phyloP scores from a whole-genome alignment of 35 echinoderm and acorn worm species.

The Ophiothrix spiculata region DNA sequence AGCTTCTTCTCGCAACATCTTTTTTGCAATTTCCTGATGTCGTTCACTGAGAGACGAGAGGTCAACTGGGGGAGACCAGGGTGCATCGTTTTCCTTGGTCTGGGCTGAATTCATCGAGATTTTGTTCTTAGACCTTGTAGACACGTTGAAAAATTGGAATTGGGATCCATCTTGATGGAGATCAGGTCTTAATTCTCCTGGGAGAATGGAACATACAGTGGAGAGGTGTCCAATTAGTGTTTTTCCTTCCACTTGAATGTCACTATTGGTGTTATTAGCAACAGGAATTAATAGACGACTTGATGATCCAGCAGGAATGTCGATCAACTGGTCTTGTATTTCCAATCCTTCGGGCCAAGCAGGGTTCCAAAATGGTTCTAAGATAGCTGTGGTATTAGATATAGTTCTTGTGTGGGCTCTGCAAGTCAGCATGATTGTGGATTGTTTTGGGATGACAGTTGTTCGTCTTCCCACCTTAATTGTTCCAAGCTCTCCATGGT shows the following conservation, averaged over 20 bases:
- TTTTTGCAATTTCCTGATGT: conserved; percentile 18
- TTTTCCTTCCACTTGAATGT: conserved; percentile 11
- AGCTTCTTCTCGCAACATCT: conserved; percentile 43
- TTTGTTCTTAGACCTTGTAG: neutral
- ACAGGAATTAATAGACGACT: conserved; percentile 24
- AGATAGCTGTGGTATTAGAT: neutral
- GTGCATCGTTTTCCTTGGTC: neutral
- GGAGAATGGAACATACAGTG: neutral
- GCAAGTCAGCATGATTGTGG: neutral
- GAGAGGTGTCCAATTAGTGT: conserved; percentile 30
- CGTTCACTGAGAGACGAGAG: conserved; percentile 5
- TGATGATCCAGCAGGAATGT: conserved; percentile 16
- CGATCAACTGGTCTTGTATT: conserved; percentile 19
- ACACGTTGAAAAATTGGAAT: neutral
- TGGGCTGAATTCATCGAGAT: neutral
- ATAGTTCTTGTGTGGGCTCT: conserved; percentile 24
- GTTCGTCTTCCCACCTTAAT: conserved; percentile 20
- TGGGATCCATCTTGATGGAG: too few species aligned
- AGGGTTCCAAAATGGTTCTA: conserved; percentile 9
- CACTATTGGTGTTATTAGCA: conserved; percentile 23
- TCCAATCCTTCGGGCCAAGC: conserved; percentile 4
- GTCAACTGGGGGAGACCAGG: conserved; percentile 34
- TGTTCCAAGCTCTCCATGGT: conserved; percentile 14
- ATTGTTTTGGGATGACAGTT: conserved; percentile 1
- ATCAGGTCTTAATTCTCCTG: too few species aligned